Evolutionary conservation across 2,797 vertebrate species (phyloP).

Genomic region (Cyprinodon diabolis): DNA sequence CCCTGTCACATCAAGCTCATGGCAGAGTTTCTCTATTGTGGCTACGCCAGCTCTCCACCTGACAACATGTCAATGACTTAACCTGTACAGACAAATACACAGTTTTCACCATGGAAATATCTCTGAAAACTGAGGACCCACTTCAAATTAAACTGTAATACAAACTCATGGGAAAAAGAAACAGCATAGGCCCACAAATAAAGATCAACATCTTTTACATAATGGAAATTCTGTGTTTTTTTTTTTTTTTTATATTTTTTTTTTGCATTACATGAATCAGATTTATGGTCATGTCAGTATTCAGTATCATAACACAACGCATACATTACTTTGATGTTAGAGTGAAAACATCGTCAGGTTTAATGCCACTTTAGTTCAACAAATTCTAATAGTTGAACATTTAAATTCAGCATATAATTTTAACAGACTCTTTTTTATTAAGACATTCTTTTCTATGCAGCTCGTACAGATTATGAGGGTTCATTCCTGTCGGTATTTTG

Average conservation of each 20-base stretch:
- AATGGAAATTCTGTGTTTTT: background rate
- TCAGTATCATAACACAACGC: background rate
- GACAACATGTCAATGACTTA: conserved; percentile 52
- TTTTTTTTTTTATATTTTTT: background rate
- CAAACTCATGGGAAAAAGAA: background rate
- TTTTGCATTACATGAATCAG: background rate
- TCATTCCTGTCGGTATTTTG: too few relatives aligned
- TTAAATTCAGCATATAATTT: background rate
- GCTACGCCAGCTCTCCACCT: conserved; percentile 52
- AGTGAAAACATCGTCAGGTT: too few relatives aligned
- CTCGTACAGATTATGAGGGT: too few relatives aligned
- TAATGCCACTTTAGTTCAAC: too few relatives aligned
- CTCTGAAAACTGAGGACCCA: conserved; percentile 3
- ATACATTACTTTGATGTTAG: too few relatives aligned
- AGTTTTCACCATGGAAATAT: background rate
- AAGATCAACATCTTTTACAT: background rate
- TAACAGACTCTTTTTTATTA: too few relatives aligned
- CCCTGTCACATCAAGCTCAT: conserved; percentile 57
- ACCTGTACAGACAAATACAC: conserved; percentile 29
- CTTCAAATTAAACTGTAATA: background rate
- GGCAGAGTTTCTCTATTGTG: conserved; percentile 58
- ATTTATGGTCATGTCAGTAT: background rate
- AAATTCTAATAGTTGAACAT: background rate
- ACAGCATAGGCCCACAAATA: background rate
- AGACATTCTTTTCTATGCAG: too few relatives aligned